phyloP scores from a whole-genome alignment of 2,113 vertebrate genomes.

The Panurus biarmicus region DNA sequence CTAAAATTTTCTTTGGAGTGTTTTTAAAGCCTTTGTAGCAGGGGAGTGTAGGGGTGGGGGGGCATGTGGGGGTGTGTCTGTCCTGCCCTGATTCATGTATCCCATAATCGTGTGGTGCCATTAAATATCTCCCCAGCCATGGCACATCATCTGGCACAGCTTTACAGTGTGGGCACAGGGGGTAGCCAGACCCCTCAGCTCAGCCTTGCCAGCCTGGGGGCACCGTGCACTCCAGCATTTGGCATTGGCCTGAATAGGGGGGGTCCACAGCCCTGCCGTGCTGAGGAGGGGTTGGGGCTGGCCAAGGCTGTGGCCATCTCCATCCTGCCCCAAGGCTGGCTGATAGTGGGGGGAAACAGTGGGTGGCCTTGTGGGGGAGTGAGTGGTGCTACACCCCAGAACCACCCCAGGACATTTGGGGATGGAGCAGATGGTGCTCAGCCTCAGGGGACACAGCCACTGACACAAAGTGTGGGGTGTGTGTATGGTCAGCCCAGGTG shows the following conservation, averaged over 20 bases:
- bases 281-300: neutral
- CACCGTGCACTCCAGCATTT: accelerated
- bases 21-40: neutral
- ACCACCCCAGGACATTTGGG: neutral
- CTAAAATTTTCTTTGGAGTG: slow-evolving; percentile 23
- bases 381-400: neutral
- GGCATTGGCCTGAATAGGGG: neutral
- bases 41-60: neutral
- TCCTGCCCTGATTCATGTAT: neutral
- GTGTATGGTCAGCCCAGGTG: neutral
- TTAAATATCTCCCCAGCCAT: slow-evolving; percentile 45
- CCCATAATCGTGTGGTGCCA: neutral
- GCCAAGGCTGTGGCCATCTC: neutral
- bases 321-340: neutral
- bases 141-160: neutral
- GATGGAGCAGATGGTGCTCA: neutral
- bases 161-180: accelerated
- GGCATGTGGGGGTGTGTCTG: neutral
- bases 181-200: neutral
- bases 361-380: neutral
- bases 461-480: accelerated
- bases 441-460: neutral
- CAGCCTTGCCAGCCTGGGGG: neutral
- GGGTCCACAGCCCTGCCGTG: neutral
- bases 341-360: too few species aligned